phyloP scores from a whole-genome alignment of 2,888 invertebrate genomes.

The Lithophane socia region DNA sequence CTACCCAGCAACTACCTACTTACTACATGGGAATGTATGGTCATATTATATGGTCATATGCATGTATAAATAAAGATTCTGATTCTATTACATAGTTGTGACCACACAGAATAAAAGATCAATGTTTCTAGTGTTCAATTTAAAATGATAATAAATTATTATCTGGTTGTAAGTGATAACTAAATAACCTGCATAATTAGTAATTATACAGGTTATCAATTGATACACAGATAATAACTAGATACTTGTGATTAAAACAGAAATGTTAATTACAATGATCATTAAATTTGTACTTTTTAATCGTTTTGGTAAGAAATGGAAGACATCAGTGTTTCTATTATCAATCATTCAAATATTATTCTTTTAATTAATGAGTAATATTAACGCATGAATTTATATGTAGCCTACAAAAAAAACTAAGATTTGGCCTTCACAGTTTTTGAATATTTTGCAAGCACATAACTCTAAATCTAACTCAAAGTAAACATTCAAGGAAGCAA shows the following conservation, averaged over 20 bases:
- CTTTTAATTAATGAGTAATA: not conserved
- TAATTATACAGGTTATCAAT: slow-evolving; percentile 41
- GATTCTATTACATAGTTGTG: too few species aligned
- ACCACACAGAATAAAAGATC: not conserved
- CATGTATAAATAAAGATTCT: too few species aligned
- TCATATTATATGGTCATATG: too few species aligned
- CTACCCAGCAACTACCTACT: not conserved
- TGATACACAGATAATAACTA: slow-evolving; percentile 27
- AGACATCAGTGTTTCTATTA: not conserved
- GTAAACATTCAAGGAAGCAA: not conserved
- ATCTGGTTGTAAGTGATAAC: slow-evolving; percentile 29
- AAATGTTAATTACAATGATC: slow-evolving; percentile 11
- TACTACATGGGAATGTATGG: not conserved
- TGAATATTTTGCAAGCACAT: slow-evolving; percentile 5
- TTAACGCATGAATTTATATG: not conserved
- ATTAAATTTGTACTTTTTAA: slow-evolving; percentile 1
- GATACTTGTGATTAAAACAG: slow-evolving; percentile 23
- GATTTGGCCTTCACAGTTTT: slow-evolving; percentile 21
- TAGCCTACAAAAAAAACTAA: slow-evolving; percentile 2
- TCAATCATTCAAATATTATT: slow-evolving; percentile 3
- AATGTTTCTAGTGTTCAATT: not conserved
- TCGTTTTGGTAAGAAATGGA: not conserved
- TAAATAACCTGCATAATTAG: slow-evolving; percentile 39
- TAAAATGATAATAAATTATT: slow-evolving; percentile 12
- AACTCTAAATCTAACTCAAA: not conserved